Evolutionary conservation across 2,113 vertebrate species (phyloP).

Genomic region (Gallinago media): DNA sequence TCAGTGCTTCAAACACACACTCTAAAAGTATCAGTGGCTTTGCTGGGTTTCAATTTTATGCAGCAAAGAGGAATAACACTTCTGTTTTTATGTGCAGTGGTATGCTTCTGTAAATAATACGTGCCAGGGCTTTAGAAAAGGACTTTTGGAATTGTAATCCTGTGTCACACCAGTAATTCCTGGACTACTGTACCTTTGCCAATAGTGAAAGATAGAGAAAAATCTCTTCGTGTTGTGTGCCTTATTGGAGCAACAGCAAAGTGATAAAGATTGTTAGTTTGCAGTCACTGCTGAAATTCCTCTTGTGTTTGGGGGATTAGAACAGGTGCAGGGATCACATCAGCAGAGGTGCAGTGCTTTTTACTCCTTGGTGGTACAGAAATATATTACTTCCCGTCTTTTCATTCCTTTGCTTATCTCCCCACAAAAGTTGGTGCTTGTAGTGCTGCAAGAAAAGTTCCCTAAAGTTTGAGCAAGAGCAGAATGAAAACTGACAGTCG

Average conservation of each 20-base stretch:
- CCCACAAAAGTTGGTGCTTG: not conserved
- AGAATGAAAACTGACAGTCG: not conserved
- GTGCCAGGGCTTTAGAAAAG: not conserved
- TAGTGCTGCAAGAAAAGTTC: not conserved
- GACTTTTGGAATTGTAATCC: not conserved
- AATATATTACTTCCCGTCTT: not conserved
- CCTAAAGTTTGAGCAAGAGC: not conserved
- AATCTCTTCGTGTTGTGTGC: not conserved
- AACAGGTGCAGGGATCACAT: not conserved
- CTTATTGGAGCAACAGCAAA: not conserved
- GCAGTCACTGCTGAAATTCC: not conserved
- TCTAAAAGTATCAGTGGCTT: not conserved
- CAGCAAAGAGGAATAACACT: not conserved
- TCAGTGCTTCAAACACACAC: not conserved
- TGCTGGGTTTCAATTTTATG: not conserved
- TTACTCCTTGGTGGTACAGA: not conserved
- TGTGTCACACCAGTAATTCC: accelerated
- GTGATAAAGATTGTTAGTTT: not conserved
- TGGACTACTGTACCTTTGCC: not conserved
- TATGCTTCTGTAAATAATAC: not conserved
- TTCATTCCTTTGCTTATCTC: not conserved
- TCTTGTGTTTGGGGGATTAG: not conserved
- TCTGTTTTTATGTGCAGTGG: not conserved
- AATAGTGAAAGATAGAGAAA: not conserved
- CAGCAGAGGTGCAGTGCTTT: not conserved